phyloP scores from a whole-genome alignment of 2,113 vertebrate species.

The Polyodon spathula region DNA sequence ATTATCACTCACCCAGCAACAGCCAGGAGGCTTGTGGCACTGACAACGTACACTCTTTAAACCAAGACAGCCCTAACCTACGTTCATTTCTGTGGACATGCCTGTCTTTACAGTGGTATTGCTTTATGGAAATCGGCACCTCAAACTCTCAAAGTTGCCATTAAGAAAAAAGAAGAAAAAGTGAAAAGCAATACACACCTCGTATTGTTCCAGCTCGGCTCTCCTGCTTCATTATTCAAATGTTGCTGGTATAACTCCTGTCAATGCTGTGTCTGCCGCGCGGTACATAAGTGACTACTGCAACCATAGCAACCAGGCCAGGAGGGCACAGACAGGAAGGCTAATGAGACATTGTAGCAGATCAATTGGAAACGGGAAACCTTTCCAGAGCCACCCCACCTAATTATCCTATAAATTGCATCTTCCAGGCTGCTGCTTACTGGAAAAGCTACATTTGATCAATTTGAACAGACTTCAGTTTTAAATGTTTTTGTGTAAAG shows the following conservation, averaged over 20 bases:
- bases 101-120: no score
- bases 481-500: no score
- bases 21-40: no score
- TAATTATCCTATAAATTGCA: background rate
- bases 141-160: no score
- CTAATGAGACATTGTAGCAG: conserved; percentile 14
- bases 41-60: no score
- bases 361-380: conserved; percentile 10
- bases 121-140: no score
- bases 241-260: background rate
- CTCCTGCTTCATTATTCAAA: conserved; percentile 8
- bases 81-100: no score
- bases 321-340: background rate
- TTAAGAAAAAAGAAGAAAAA: no score
- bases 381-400: background rate
- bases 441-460: background rate
- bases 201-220: background rate
- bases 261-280: background rate
- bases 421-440: background rate
- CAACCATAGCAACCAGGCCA: conserved; percentile 14
- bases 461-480: background rate
- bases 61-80: no score
- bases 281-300: background rate
- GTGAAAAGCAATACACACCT: background rate
- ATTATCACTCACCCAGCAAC: no score